phyloP scores from a whole-genome alignment of 2,797 vertebrate species.

The Sparus aurata region DNA sequence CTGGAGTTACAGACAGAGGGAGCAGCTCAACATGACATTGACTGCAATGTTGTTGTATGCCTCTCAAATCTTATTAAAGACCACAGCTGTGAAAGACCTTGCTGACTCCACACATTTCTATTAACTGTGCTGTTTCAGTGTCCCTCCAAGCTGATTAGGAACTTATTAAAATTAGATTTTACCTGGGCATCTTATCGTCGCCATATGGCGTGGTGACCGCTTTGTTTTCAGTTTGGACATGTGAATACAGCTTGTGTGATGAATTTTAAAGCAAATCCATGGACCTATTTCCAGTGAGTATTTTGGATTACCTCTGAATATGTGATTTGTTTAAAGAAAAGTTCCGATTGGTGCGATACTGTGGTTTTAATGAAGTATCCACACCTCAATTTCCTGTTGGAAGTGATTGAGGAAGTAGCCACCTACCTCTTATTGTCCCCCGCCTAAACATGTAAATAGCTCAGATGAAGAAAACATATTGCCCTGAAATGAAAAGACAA shows the following conservation, averaged over 20 bases:
- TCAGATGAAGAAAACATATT: constrained; percentile 79
- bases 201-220: constrained; percentile 81
- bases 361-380: constrained; percentile 71
- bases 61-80: constrained; percentile 91
- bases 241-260: constrained; percentile 37
- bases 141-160: constrained; percentile 88
- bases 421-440: constrained; percentile 84
- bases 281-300: constrained; percentile 15
- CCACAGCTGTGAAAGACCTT: constrained; percentile 88
- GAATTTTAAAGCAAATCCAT: constrained; percentile 15
- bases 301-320: constrained; percentile 23
- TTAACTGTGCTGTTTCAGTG: constrained; percentile 86
- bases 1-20: constrained; percentile 85
- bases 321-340: constrained; percentile 62
- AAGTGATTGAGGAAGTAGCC: constrained; percentile 86
- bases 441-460: constrained; percentile 80
- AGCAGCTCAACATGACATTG: constrained; percentile 88
- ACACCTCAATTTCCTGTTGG: constrained; percentile 86
- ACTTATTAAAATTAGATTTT: constrained; percentile 90
- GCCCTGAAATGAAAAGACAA: constrained; percentile 48
- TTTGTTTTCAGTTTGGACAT: constrained; percentile 71
- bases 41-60: constrained; percentile 89
- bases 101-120: constrained; percentile 90
- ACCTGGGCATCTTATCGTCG: constrained; percentile 84
- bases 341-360: constrained; percentile 75